Percentiles rank a stretch among this genome's conserved stretches.
Conservation (phyloP, 2,113 vertebrate genomes). For the Phyllostomus discolor region DNA sequence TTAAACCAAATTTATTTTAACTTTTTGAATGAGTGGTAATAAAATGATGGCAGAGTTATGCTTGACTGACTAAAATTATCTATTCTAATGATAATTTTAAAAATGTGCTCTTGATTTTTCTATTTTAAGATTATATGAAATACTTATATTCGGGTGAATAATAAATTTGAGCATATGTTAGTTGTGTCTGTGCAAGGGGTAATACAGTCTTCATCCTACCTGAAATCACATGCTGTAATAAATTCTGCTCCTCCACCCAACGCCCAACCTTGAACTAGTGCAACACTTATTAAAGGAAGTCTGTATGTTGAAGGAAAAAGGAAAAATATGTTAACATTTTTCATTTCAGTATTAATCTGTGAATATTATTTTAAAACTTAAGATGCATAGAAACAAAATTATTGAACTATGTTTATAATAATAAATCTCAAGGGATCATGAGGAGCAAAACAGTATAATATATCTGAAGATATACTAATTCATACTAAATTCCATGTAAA, state of each 20-base stretch:
- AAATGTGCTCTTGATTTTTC: neutral
- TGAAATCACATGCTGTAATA: slow-evolving; percentile 95
- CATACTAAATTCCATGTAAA: neutral
- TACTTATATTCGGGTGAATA: neutral
- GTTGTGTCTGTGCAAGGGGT: neutral
- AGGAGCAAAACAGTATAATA: neutral
- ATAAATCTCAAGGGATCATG: neutral
- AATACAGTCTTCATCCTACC: slow-evolving; percentile 78
- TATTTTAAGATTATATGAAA: slow-evolving; percentile 24
- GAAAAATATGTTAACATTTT: slow-evolving; percentile 11
- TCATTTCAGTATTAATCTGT: neutral
- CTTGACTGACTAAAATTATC: neutral
- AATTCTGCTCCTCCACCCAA: slow-evolving; percentile 95
- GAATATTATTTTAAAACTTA: slow-evolving; percentile 14
- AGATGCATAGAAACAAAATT: neutral
- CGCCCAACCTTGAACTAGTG: slow-evolving; percentile 92
- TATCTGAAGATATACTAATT: neutral
- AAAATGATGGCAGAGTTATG: neutral
- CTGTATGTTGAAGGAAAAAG: slow-evolving; percentile 76
- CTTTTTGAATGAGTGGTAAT: neutral
- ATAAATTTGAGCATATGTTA: neutral
- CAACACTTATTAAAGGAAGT: slow-evolving; percentile 93
- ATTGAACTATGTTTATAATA: neutral
- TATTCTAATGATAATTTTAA: neutral
- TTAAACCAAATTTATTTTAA: neutral